Evolutionary conservation across 2,888 invertebrate genomes (phyloP), one percentile per base, ranked within the genome.

Genomic region (Phyllotreta cruciferae): DNA sequence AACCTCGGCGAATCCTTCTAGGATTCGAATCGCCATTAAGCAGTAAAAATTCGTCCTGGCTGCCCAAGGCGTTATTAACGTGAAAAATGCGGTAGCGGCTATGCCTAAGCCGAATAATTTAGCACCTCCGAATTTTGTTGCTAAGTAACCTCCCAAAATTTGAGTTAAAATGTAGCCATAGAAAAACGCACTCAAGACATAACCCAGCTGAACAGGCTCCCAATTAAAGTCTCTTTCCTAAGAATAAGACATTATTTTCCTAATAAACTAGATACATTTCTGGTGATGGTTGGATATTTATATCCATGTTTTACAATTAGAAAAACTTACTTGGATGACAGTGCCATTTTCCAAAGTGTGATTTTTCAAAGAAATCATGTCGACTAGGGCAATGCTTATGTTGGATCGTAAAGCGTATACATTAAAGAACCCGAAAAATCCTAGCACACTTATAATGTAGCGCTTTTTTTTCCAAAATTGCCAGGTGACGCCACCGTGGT

Each of bases 301-400:
- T n/a, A n/a, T n/a, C n/a, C n/a, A n/a, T n/a, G n/a, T n/a, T n/a
- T n/a, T n/a, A n/a, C n/a, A n/a, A n/a, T n/a, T n/a, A 44, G 10
- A 13, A 9, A n/a, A 24, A 57, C 63, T 60, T 45, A 64, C 64
- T 14, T 50, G 35, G 10, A 60, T 39, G 10, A 56, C 36, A 8
- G 69, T 86, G 3, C 90, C 90, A 70, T 88, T 86, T 0, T 83
- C 85, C 54, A 86, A 81, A 42, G 82, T 80, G 2, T 84, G 84
- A 55, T 84, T 86, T 53, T 86, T 82, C 14, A 88, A 85, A 71
- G 89, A 86, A 0, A 90, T 93, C 96, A 96, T 96, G 66, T 93
- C 93, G 42, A 96, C 94, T 70, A 96, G 91, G 4, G 94, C 95
- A 8, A 96, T 91, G 66, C 94, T 94, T 66, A 96, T 84, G 82